These are phyloP conservation scores for Toxostoma redivivum DNA, from an alignment of 2,113 vertebrate genomes.

Conservation along the genomic window DNA sequence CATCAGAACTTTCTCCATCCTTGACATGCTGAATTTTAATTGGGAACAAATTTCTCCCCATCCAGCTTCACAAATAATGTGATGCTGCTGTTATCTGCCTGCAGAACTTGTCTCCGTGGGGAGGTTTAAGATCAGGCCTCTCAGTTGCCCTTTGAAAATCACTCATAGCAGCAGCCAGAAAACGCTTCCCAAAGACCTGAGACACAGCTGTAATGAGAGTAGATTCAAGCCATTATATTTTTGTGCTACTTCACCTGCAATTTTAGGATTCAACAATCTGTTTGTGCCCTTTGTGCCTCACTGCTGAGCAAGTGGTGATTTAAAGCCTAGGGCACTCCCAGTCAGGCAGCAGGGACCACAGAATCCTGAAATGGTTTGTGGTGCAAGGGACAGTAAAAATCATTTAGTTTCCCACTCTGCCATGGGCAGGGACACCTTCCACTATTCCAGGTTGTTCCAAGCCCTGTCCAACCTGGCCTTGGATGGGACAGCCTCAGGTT, in stretches of 20 bases:
- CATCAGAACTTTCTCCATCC: background rate
- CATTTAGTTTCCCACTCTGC: background rate
- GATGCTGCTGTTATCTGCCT: background rate
- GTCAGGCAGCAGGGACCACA: background rate
- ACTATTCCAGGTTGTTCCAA: rapidly evolving
- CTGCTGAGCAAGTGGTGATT: background rate
- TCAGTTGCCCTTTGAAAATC: background rate
- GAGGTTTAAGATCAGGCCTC: background rate
- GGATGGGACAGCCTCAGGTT: background rate
- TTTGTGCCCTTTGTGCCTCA: background rate
- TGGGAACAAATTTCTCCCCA: background rate
- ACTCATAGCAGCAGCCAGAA: background rate
- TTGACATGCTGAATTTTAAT: slow-evolving; percentile 1
- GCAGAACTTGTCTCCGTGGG: background rate
- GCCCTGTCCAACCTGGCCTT: rapidly evolving
- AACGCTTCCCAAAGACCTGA: background rate
- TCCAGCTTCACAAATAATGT: background rate
- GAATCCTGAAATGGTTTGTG: background rate
- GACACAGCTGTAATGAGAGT: background rate
- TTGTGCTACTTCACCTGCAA: background rate
- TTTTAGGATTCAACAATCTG: background rate
- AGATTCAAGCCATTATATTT: background rate
- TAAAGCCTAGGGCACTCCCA: rapidly evolving
- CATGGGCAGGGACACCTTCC: background rate
- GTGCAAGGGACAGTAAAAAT: background rate